Evolutionary conservation across 2,113 vertebrate genomes (phyloP), one percentile per base, ranked within the genome.

Genomic region (Rhea americana): DNA sequence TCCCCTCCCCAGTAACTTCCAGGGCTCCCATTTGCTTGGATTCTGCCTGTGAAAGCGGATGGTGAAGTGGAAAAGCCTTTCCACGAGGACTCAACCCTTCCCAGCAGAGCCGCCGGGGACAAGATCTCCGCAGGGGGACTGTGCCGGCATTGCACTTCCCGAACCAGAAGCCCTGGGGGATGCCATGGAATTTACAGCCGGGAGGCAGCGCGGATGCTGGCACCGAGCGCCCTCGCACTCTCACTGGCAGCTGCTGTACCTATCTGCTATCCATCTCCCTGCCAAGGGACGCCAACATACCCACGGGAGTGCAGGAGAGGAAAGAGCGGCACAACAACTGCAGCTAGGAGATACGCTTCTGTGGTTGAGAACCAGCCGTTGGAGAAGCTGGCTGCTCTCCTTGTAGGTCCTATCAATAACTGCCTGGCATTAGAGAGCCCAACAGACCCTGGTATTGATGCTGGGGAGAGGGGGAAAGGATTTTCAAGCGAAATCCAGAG

Each of bases 301-400:
- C 67, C 85, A 3, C 5, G 3, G 45, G 45, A 48, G 53, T 1
- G 3, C 81, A 16, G 15, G 75, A 39, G 20, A 73, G 66, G 47
- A 20, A 35, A 35, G 61, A 45, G 53, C 6, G 1, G 53, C 43
- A 58, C 39, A 10, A 80, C 76, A 75, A 82, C 78, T 66, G 65
- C 84, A 79, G 22, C 70, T 37, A 5, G 15, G 2, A 70, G 76
- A 30, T 2, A 5, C 0, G 8, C 5, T 32, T 71, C 81, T 11
- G 43, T 0, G 59, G 6, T 4, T 45, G 63, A 2, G 1, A 37
- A 8, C 26, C 37, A 79, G 61, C n/a, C 65, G 2, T 0, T 39
- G 10, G 8, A 7, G 12, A 39, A 58, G 81, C 63, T 0, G 5
- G 22, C 67, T 45, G 78, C 47, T 81, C 74, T n/a, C 50, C 70